Conservation (phyloP, 1,140 invertebrate genomes). For the Drosophila carrolli region DNA sequence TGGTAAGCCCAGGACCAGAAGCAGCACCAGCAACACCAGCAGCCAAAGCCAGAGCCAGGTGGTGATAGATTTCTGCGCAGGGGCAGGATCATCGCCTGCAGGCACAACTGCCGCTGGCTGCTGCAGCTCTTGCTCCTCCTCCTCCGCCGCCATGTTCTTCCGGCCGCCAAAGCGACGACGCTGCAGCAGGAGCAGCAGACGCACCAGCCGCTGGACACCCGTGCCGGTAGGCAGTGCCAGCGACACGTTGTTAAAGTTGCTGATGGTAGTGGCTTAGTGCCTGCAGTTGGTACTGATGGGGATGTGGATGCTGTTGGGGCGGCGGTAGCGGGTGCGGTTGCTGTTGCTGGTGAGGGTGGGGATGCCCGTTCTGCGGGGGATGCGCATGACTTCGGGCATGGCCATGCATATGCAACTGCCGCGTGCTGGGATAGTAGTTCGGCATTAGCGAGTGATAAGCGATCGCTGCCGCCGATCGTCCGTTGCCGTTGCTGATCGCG, state of each 20-base stretch:
- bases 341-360: constrained; percentile 32
- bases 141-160: constrained; percentile 6
- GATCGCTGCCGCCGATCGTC: constrained; percentile 13
- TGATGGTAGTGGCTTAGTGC: constrained; percentile 77
- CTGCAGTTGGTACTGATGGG: constrained; percentile 63
- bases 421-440: constrained; percentile 42
- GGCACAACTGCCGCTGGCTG: constrained; percentile 5
- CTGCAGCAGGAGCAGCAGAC: constrained; percentile 36
- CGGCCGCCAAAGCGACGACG: constrained; percentile 1
- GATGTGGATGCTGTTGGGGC: constrained; percentile 28
- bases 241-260: constrained; percentile 81
- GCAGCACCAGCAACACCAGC: constrained; percentile 42
- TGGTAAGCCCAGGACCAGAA: constrained; percentile 38
- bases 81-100: background rate
- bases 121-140: background rate
- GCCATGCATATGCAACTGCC: constrained; percentile 26
- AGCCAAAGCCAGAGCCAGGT: constrained; percentile 29
- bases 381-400: constrained; percentile 26
- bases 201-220: constrained; percentile 30
- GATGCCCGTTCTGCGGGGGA: constrained; percentile 18
- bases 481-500: constrained; percentile 13
- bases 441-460: constrained; percentile 49
- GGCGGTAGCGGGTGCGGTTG: constrained; percentile 9
- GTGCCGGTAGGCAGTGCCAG: constrained; percentile 17
- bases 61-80: background rate